Conservation (phyloP, 1,140 invertebrate species). For the Hyles euphorbiae region DNA sequence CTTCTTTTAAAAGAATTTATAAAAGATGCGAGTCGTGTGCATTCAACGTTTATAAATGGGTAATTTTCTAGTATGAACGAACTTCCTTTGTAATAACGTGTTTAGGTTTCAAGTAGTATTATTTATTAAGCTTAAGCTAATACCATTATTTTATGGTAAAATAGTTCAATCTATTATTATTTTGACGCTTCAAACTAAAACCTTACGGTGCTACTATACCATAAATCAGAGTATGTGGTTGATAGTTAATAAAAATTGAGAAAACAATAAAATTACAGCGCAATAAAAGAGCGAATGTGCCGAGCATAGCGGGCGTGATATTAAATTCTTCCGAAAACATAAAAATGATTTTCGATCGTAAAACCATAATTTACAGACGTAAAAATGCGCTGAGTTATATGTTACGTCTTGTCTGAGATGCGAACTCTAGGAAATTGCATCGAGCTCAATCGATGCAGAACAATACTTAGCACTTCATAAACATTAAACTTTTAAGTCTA, state of each 20-base stretch:
- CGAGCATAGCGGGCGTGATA: conserved; percentile 68
- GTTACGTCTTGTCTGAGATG: conserved; percentile 36
- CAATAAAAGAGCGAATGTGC: conserved; percentile 71
- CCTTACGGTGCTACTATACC: conserved; percentile 41
- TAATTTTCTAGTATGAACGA: conserved; percentile 22
- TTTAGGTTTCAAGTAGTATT: conserved; percentile 2
- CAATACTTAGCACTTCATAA: too few relatives aligned
- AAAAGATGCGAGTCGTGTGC: conserved; percentile 36
- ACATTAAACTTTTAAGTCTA: too few relatives aligned
- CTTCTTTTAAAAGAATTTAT: conserved; percentile 51
- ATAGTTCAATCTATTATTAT: conserved; percentile 7
- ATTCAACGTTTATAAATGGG: conserved; percentile 27
- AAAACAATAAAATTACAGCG: conserved; percentile 75
- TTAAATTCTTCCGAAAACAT: conserved; percentile 74
- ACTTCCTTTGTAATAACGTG: conserved; percentile 33
- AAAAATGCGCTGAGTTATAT: conserved; percentile 68
- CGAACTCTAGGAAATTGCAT: conserved; percentile 17
- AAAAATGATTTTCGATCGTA: conserved; percentile 75
- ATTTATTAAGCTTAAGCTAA: background rate
- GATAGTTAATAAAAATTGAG: conserved; percentile 74
- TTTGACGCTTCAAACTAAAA: conserved; percentile 24
- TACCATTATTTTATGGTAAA: conserved; percentile 10
- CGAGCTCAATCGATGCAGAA: background rate
- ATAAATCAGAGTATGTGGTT: conserved; percentile 55
- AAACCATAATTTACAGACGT: conserved; percentile 75